Evolutionary conservation across 2,888 invertebrate species (phyloP).

Genomic region (Eristalis arbustorum): DNA sequence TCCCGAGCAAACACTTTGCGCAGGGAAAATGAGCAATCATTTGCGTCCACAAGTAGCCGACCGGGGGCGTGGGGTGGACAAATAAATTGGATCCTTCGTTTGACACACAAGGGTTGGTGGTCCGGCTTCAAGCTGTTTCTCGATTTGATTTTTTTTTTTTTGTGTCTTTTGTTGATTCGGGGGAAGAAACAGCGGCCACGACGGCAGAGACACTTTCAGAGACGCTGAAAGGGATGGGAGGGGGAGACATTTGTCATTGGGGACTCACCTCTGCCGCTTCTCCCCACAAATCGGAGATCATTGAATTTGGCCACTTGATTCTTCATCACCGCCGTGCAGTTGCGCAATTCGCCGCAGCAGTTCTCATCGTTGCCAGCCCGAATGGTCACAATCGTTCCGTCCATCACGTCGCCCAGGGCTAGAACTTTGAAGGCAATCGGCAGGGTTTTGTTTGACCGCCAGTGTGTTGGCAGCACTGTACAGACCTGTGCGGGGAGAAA

Average conservation of each 20-base stretch:
- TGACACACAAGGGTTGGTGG: constrained; percentile 50
- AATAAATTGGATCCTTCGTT: constrained; percentile 62
- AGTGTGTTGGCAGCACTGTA: constrained; percentile 95
- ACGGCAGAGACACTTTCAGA: neutral
- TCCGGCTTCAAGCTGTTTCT: neutral
- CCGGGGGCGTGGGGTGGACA: constrained; percentile 8
- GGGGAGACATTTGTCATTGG: neutral
- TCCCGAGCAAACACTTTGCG: constrained; percentile 62
- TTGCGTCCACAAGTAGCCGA: constrained; percentile 53
- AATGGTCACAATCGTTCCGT: constrained; percentile 96
- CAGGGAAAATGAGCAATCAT: constrained; percentile 69
- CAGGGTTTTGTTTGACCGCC: constrained; percentile 98
- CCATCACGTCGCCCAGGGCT: constrained; percentile 94
- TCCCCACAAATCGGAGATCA: constrained; percentile 97
- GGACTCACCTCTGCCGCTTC: constrained; percentile 95
- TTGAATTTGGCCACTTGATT: constrained; percentile 99
- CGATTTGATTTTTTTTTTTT: constrained; percentile 7
- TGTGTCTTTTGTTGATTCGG: constrained; percentile 39
- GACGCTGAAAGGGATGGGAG: neutral
- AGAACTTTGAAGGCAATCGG: constrained; percentile 98
- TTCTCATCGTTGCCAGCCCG: constrained; percentile 98
- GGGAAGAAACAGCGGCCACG: neutral
- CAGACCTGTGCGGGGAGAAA: constrained; percentile 82
- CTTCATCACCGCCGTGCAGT: constrained; percentile 96
- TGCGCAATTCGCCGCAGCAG: constrained; percentile 95